Evolutionary conservation across 2,888 invertebrate genomes (phyloP).

Genomic region (Eristalis pertinax): DNA sequence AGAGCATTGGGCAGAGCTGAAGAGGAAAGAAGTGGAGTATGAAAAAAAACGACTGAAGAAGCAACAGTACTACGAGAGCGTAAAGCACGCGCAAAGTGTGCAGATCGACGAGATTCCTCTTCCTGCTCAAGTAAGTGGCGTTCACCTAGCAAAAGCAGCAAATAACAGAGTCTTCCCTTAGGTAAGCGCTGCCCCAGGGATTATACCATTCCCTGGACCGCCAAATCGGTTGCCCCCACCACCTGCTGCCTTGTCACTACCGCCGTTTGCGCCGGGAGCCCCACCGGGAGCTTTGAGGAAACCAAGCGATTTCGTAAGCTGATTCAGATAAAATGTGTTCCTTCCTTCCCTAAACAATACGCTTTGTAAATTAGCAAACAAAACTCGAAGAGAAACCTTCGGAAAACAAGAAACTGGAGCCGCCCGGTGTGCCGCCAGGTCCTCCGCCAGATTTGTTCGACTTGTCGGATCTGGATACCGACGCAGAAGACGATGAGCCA

Average conservation of each 20-base stretch:
- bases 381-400: constrained; percentile 75
- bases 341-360: background rate
- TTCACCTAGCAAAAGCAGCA: background rate
- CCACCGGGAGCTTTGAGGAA: constrained; percentile 89
- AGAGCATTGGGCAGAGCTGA: constrained; percentile 95
- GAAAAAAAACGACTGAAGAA: constrained; percentile 93
- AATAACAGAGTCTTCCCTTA: background rate
- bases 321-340: no score
- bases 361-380: constrained; percentile 66
- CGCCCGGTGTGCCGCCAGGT: constrained; percentile 94
- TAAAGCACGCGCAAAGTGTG: constrained; percentile 96
- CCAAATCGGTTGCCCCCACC: constrained; percentile 79
- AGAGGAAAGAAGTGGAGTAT: constrained; percentile 94
- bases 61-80: constrained; percentile 96
- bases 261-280: constrained; percentile 83
- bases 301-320: constrained; percentile 83
- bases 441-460: constrained; percentile 89
- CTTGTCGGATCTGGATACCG: constrained; percentile 84
- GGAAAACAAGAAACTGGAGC: constrained; percentile 83
- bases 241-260: constrained; percentile 78
- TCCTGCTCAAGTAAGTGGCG: constrained; percentile 83
- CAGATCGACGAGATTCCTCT: constrained; percentile 97
- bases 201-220: constrained; percentile 75
- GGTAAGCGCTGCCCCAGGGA: constrained; percentile 80
- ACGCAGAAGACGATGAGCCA: constrained; percentile 80